Base-by-base conservation (phyloP, 2,113 vertebrate genomes). In the Oriolus oriolus region DNA sequence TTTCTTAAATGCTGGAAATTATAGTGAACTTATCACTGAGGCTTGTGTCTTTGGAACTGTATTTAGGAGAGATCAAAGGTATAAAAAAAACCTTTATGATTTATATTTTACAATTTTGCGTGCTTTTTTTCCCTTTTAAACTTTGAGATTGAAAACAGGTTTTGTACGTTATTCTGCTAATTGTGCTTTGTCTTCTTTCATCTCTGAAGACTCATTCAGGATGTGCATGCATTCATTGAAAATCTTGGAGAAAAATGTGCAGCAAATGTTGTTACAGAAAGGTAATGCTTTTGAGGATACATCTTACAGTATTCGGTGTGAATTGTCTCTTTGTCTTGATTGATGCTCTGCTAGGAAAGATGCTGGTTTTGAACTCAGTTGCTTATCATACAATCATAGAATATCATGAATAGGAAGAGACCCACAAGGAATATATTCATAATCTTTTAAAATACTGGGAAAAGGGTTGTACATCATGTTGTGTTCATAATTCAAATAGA, bases 1-100 rank as follows among this genome's bases (percentile, higher is more conserved):
- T 39, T 98, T 99, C 70, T 96, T 97, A 61, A 98, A 97, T 87
- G 98, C 99, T 95, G 96, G 98, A 77, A 97, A 89, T 87, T 98
- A 99, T 27, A 90, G 98, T 28, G 94, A 98, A 94, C 97, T 99
- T 53, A 85, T 99, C 66, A 93, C 97, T 10, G 99, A 99, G 93
- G 99, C 98, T 5, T 99, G 99, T 85, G 76, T 99, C 31, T 99
- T 99, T 77, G 99, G 99, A 68, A 98, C 99, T 26, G 98, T 99
- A 75, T 99, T 99, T 96, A 98, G 99, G 90, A 98, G 97, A 95
- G 99, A 99, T 95, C 99, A 99, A 56, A 98, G 99, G 99, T 99
- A 98, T 69, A 35, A 42, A 60, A 65, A 71, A 49, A 4, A 11
- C 2, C 4, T n/a, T 80, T 1, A 1, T 44, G 13, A 28, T 82